Conservation (phyloP, 2,113 vertebrate species). For the Nansenia antarctica region DNA sequence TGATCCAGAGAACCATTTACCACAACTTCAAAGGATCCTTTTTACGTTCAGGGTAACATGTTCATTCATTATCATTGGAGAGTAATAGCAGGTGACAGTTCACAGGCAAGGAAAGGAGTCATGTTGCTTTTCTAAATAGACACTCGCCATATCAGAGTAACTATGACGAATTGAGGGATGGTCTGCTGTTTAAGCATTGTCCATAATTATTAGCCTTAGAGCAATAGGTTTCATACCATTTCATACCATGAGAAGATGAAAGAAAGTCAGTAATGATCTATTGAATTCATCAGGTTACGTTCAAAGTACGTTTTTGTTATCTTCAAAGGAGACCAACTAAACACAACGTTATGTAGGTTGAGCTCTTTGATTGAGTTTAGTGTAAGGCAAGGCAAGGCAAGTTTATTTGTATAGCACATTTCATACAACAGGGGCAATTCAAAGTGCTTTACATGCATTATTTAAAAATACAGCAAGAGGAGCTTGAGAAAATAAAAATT, state of each 20-base stretch:
- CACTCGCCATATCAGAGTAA: conserved; percentile 2
- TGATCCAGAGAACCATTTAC: not conserved
- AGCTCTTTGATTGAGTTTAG: conserved; percentile 1
- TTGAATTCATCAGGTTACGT: conserved; percentile 40
- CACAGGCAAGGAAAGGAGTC: not conserved
- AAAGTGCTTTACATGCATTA: too few species aligned
- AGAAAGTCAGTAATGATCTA: conserved; percentile 33
- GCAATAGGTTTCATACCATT: not conserved
- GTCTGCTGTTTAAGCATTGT: not conserved
- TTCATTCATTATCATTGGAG: not conserved
- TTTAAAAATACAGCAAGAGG: too few species aligned
- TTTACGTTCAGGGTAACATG: not conserved
- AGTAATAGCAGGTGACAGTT: conserved; percentile 13
- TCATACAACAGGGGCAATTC: too few species aligned
- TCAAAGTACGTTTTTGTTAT: conserved; percentile 30
- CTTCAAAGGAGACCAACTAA: conserved; percentile 20
- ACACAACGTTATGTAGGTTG: not conserved
- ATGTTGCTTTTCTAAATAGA: not conserved
- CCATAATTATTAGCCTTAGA: not conserved
- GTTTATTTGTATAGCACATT: too few species aligned
- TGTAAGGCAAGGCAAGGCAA: too few species aligned
- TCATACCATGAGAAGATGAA: conserved; percentile 33
- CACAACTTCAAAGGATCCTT: not conserved
- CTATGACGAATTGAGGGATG: not conserved
- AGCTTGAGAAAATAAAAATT: too few species aligned